Percentiles rank a stretch among this genome's conserved stretches.
These are phyloP conservation scores for Pollimyrus isidori DNA, from an alignment of 2,113 vertebrate genomes.

Conservation along the genomic window DNA sequence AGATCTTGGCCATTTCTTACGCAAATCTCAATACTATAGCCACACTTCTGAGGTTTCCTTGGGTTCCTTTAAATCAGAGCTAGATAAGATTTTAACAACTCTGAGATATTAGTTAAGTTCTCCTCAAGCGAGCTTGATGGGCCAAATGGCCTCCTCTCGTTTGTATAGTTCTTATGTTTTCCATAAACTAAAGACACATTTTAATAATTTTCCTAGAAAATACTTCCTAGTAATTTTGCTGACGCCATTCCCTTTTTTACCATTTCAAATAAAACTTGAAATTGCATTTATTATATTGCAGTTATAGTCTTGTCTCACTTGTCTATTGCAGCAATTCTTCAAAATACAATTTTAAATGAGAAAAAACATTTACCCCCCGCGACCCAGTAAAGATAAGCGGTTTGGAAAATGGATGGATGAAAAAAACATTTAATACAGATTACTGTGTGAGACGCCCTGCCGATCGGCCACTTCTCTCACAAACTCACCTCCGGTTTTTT, in stretches of 20 bases:
- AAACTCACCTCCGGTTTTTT: slow-evolving; percentile 78
- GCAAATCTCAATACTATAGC: background rate
- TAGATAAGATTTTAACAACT: too few relatives aligned
- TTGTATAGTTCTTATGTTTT: background rate
- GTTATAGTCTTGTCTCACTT: background rate
- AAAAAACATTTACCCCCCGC: background rate
- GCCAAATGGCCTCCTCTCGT: too few relatives aligned
- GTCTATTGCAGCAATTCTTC: background rate
- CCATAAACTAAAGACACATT: background rate
- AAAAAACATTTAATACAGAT: background rate
- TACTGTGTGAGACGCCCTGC: background rate
- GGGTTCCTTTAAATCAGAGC: too few relatives aligned
- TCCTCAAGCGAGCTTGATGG: too few relatives aligned
- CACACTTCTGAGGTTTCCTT: background rate
- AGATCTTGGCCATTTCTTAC: background rate
- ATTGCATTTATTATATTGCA: background rate
- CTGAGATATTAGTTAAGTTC: too few relatives aligned
- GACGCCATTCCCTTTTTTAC: background rate
- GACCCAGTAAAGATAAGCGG: too few relatives aligned
- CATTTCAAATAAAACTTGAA: background rate
- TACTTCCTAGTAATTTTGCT: background rate
- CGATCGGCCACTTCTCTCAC: background rate
- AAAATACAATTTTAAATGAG: background rate
- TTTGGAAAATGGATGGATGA: too few relatives aligned
- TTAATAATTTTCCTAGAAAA: background rate